A percentile compares a stretch with the other conserved stretches of the same genome.
phyloP scores from a whole-genome alignment of 2,797 vertebrate genomes.

The Coregonus sp. region DNA sequence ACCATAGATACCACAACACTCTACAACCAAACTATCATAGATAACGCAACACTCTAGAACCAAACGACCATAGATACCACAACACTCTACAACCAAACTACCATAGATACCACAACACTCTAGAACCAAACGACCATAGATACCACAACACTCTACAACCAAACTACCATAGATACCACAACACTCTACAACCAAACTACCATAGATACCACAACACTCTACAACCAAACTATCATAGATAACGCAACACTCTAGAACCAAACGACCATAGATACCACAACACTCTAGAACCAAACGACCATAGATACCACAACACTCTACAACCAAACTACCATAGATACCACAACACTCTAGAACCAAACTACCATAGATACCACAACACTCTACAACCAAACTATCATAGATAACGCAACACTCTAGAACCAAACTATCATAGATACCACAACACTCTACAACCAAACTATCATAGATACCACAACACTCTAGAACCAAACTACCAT shows the following conservation, averaged over 20 bases:
- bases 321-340: not conserved
- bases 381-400: not conserved
- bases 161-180: not conserved
- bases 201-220: not conserved
- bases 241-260: not conserved
- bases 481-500: no score
- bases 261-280: not conserved
- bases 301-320: not conserved
- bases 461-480: not conserved
- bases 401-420: not conserved
- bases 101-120: not conserved
- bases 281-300: not conserved
- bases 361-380: not conserved
- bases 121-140: no score
- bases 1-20: not conserved
- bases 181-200: not conserved
- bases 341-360: not conserved
- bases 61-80: not conserved
- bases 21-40: not conserved
- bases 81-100: not conserved
- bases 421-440: not conserved
- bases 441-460: not conserved
- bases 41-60: not conserved
- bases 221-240: not conserved
- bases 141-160: not conserved